phyloP scores from a whole-genome alignment of 1,140 invertebrate genomes.

The Rhagoletis zephyria region DNA sequence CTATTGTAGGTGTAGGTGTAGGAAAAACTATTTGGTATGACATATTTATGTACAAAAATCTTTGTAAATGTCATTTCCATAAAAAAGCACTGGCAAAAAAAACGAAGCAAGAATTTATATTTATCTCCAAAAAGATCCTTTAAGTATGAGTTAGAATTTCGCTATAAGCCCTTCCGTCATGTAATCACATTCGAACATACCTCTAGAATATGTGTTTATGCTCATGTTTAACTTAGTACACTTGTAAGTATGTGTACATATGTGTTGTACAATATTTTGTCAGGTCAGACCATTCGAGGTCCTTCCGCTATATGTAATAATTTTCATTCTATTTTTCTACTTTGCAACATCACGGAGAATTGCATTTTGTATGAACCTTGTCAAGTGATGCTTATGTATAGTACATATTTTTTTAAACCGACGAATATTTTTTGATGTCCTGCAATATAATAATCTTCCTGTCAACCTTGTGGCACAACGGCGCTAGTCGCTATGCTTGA shows the following conservation, averaged over 20 bases:
- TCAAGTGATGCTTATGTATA: constrained; percentile 14
- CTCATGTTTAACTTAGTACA: no score
- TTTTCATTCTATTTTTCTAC: neutral
- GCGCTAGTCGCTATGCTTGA: neutral
- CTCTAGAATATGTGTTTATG: neutral
- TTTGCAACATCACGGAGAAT: neutral
- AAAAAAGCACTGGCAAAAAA: neutral
- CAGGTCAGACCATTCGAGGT: neutral
- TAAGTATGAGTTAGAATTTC: neutral
- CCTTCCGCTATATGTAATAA: neutral
- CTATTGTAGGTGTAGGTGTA: no score
- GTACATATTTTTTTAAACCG: constrained; percentile 36
- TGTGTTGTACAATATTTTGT: neutral
- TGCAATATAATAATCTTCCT: constrained; percentile 54
- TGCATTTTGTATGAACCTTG: constrained; percentile 21
- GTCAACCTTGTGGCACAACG: constrained; percentile 47
- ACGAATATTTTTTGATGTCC: constrained; percentile 50
- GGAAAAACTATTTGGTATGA: no score
- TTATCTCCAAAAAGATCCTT: no score
- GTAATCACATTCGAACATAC: constrained; percentile 12
- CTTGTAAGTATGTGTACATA: neutral
- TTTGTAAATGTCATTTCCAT: constrained; percentile 2
- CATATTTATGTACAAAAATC: no score
- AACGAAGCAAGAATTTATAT: neutral
- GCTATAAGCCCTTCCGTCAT: neutral